Evolutionary conservation across 2,797 vertebrate species (phyloP).

Genomic region (Gambelia wislizenii): DNA sequence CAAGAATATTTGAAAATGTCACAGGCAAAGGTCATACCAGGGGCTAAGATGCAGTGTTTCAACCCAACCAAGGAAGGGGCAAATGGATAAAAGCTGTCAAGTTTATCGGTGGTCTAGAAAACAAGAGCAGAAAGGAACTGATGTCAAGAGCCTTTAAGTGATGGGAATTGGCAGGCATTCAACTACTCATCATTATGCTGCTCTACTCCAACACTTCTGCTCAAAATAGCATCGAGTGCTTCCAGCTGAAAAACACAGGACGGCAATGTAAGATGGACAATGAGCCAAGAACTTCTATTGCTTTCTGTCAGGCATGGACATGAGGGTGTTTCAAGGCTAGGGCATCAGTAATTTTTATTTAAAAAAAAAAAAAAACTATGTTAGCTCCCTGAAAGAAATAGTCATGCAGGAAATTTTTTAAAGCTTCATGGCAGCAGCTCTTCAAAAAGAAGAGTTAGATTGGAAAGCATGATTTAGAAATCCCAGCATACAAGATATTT

Average conservation of each 20-base stretch:
- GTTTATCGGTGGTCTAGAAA: not conserved
- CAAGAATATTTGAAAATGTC: not conserved
- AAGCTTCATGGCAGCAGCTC: not conserved
- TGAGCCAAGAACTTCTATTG: not conserved
- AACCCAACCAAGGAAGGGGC: not conserved
- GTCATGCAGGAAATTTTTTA: not conserved
- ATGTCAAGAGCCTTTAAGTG: slow-evolving; percentile 14
- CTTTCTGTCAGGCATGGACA: not conserved
- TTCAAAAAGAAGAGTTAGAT: not conserved
- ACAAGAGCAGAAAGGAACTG: not conserved
- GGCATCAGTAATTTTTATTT: not conserved
- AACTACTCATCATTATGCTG: not conserved
- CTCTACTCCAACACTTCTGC: slow-evolving; percentile 1
- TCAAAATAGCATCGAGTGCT: slow-evolving; percentile 16
- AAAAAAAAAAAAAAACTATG: not conserved
- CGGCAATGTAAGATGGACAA: not conserved
- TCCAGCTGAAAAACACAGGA: slow-evolving; percentile 22
- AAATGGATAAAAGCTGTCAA: not conserved
- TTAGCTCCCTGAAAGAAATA: not conserved
- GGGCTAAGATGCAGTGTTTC: not conserved
- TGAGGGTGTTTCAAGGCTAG: not conserved
- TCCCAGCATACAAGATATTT: not conserved
- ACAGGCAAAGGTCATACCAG: not conserved
- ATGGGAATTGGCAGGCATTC: slow-evolving; percentile 16
- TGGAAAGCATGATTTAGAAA: not conserved